Evolutionary conservation across 2,888 invertebrate genomes (phyloP).

Genomic region (Eupithecia subfuscata): DNA sequence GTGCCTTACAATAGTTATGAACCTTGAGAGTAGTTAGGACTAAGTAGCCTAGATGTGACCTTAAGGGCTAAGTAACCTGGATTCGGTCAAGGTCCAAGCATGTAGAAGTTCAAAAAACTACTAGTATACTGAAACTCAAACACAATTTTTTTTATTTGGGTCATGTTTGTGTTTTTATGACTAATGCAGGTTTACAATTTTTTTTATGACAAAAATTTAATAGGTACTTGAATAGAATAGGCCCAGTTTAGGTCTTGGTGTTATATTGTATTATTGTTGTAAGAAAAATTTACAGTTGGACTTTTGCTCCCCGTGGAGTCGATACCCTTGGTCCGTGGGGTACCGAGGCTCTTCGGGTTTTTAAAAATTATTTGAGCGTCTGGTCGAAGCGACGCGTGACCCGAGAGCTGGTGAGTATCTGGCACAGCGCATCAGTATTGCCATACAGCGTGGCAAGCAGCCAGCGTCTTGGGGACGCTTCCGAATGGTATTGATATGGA

Average conservation of each 20-base stretch:
- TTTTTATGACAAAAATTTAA: neutral
- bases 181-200: neutral
- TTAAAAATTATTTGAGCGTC: too few species aligned
- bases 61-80: slow-evolving; percentile 22
- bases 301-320: too few species aligned
- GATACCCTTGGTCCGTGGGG: too few species aligned
- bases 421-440: too few species aligned
- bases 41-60: slow-evolving; percentile 20
- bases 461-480: too few species aligned
- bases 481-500: too few species aligned
- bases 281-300: neutral
- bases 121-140: neutral
- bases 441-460: too few species aligned
- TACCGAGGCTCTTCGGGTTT: too few species aligned
- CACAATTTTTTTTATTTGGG: neutral
- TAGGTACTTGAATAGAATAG: neutral
- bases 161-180: too few species aligned
- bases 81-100: slow-evolving; percentile 16
- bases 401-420: too few species aligned
- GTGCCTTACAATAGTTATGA: neutral
- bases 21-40: slow-evolving; percentile 22
- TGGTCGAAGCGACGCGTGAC: too few species aligned
- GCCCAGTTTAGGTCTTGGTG: neutral
- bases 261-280: neutral
- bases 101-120: slow-evolving; percentile 8